Base-by-base conservation (phyloP, 2,888 invertebrate species). In the Entomobrya multifasciata region DNA sequence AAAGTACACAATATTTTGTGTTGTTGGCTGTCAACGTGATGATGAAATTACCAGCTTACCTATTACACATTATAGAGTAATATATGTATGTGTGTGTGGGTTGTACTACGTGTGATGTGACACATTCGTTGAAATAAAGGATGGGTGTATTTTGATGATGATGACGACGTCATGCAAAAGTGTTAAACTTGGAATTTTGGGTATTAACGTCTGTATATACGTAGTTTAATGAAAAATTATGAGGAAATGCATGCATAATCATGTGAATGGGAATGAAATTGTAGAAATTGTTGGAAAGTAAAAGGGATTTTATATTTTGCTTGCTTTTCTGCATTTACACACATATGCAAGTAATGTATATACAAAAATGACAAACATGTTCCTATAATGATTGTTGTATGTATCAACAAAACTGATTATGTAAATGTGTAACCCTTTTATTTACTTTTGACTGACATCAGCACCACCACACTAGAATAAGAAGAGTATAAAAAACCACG, bases 161-260 rank as follows among this genome's bases (percentile, higher is more conserved):
- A n/a, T 27, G 27, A 17, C 6, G 47, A n/a, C n/a, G n/a, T n/a
- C n/a, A n/a, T n/a, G n/a, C n/a, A n/a, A n/a, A n/a, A n/a, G 22
- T 70, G 70, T 47, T 70, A 74, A 74, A 55, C 74, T 52, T 15
- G 4, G n/a, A 74, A 74, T 55, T 30, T 55, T 27, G 22, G 6
- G 36, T 30, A 47, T 44, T 25, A 70, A 70, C 44, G 70, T 70
- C 44, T 22, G 67, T 67, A 22, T 22, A n/a, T n/a, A n/a, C n/a
- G n/a, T n/a, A n/a, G 55, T 76, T 77, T 77, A 77, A 77, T 77
- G 77, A 77, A 77, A 70, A 70, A 8, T n/a, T n/a, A n/a, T n/a
- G n/a, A 70, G 47, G 25, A 22, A 22, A 62, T 11, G 70, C 22
- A 47, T 70, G 25, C 25, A 47, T 70, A 70, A 70, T n/a, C n/a